Evolutionary conservation across 1,140 invertebrate genomes (phyloP), one percentile per base, ranked within the genome.

Genomic region (Listronotus bonariensis): DNA sequence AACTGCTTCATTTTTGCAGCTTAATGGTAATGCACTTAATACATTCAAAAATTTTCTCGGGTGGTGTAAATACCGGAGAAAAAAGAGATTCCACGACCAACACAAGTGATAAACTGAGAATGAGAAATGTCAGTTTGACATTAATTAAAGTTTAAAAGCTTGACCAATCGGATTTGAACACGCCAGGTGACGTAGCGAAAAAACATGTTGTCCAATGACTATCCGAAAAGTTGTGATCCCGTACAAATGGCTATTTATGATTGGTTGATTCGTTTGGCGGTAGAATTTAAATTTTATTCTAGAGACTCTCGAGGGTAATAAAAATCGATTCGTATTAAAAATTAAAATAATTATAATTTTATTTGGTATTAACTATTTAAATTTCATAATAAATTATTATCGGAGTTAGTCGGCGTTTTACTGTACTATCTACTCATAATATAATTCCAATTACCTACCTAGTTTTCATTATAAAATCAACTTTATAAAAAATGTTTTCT

Each of bases 1-100:
- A 82, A 79, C 67, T 83, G 81, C 74, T 81, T 86, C 86, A 87
- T 87, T 71, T 75, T 76, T 52, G 63, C 71, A 48, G 52, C 11
- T 49, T 54, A 40, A n/a, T n/a, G n/a, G 5, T 59, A 38, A 56
- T 41, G 55, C n/a, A 15, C 71, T 65, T 66, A 71, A 69, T 69
- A 64, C 68, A 58, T 72, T 32, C 42, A 71, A 38, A n/a, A 57
- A 69, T 61, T 54, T 51, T n/a, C 43, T 34, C 41, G 49, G 56
- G 58, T 11, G 34, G n/a, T 46, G 38, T 42, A 53, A 70, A 48
- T 18, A 31, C 56, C 32, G 48, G 38, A 48, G 20, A 55, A 49
- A 15, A n/a, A 51, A 42, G 45, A 49, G 10, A 51, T 46, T 36
- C 14, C 17, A 52, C 6, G 14, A 56, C 31, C 45, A 31, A 6